A percentile compares a stretch with the other conserved stretches of the same genome.
These are phyloP conservation scores for Scylla paramamosain DNA, from an alignment of 1,140 invertebrate species.

Conservation along the genomic window DNA sequence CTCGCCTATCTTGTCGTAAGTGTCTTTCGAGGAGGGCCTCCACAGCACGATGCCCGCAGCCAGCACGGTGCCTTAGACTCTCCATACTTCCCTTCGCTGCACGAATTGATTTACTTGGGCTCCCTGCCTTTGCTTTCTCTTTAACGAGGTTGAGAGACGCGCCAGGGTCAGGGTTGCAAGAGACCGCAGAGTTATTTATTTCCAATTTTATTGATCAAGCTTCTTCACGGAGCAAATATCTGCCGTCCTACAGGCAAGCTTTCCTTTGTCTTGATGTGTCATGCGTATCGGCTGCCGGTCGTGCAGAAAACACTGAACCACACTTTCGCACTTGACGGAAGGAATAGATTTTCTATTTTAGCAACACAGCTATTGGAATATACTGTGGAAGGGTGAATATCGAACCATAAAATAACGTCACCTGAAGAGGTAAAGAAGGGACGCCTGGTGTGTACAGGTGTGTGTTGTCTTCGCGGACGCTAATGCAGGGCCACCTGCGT, in stretches of 20 bases:
- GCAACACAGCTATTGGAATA: neutral
- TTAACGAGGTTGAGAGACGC: slow-evolving; percentile 52
- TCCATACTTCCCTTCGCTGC: slow-evolving; percentile 16
- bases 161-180: slow-evolving; percentile 43
- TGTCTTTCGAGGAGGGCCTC: neutral
- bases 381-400: neutral
- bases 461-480: neutral
- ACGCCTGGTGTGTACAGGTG: neutral
- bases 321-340: neutral
- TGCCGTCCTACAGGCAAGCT: slow-evolving; percentile 44
- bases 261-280: slow-evolving; percentile 36
- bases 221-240: slow-evolving; percentile 54
- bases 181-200: slow-evolving; percentile 49
- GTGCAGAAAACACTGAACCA: neutral
- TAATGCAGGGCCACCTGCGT: neutral
- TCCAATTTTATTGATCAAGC: slow-evolving; percentile 43
- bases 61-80: neutral
- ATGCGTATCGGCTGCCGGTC: neutral
- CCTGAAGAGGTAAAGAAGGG: neutral
- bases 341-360: neutral
- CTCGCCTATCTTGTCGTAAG: neutral
- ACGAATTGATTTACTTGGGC: neutral
- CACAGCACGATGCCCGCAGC: neutral
- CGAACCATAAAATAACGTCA: neutral
- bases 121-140: slow-evolving; percentile 28